These are phyloP conservation scores for Morinoia aosen DNA, from an alignment of 2,888 invertebrate species.

Conservation along the genomic window DNA sequence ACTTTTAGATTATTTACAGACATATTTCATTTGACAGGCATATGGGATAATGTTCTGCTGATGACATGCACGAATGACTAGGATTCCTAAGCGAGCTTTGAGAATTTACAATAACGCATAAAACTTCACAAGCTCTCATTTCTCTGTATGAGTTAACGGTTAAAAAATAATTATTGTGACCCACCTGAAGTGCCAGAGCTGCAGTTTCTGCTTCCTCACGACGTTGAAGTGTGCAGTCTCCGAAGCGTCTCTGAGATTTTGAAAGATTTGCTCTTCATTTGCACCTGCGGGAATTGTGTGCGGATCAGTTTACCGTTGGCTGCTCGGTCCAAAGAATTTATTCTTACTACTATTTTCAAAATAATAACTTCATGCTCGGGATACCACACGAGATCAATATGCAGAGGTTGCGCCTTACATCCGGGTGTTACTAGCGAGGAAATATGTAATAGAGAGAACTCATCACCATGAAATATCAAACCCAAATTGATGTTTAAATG, in stretches of 20 bases:
- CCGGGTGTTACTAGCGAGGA: background rate
- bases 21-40: background rate
- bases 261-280: background rate
- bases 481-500: background rate
- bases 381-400: background rate
- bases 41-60: background rate
- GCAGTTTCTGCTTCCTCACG: background rate
- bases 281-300: background rate
- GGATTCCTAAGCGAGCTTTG: background rate
- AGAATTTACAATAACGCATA: background rate
- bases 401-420: background rate
- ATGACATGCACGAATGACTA: background rate
- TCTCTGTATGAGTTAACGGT: background rate
- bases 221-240: background rate
- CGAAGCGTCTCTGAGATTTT: background rate
- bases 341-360: background rate
- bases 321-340: background rate
- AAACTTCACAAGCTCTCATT: background rate
- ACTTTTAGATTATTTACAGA: background rate
- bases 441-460: background rate
- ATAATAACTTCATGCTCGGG: background rate
- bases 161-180: background rate
- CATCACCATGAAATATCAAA: background rate
- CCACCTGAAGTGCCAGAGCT: background rate
- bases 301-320: background rate